Percentiles rank a stretch among this genome's conserved stretches.
phyloP scores from a whole-genome alignment of 2,113 vertebrate genomes.

The Oncorhynchus nerka region DNA sequence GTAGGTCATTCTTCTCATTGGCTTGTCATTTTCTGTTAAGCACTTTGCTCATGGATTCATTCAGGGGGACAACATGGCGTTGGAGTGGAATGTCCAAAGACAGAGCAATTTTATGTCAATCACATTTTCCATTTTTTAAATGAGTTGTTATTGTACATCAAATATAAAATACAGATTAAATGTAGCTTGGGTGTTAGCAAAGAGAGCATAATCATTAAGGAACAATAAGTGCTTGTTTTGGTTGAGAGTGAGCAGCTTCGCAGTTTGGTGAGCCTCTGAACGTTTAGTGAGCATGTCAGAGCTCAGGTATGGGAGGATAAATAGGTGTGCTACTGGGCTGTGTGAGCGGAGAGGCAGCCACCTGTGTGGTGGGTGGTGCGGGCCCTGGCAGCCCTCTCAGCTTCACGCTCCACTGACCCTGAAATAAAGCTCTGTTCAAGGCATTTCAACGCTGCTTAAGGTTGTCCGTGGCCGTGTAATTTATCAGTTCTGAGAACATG shows the following conservation, averaged over 20 bases:
- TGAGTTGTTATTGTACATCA: not conserved
- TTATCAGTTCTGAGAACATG: constrained; percentile 71
- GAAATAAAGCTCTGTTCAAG: constrained; percentile 78
- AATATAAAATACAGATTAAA: constrained; percentile 1
- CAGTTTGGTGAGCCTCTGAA: constrained; percentile 40
- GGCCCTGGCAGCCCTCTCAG: constrained; percentile 38
- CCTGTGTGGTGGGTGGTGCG: constrained; percentile 69
- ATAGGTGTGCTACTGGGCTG: constrained; percentile 60
- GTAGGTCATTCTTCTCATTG: no score
- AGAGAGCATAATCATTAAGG: constrained; percentile 30
- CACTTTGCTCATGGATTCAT: no score
- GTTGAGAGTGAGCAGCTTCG: constrained; percentile 25
- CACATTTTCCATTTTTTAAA: no score
- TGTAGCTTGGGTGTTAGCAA: not conserved
- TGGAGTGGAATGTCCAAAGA: no score
- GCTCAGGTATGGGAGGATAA: constrained; percentile 67
- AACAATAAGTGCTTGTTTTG: constrained; percentile 56
- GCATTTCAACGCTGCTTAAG: constrained; percentile 79
- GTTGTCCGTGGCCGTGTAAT: constrained; percentile 73
- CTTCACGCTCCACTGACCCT: constrained; percentile 70
- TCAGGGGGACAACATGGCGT: no score
- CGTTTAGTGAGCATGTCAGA: constrained; percentile 60
- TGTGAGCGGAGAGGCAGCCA: constrained; percentile 62
- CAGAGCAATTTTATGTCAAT: no score
- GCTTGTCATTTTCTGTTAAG: no score